A percentile compares a stretch with the other conserved stretches of the same genome.
Evolutionary conservation across 2,888 invertebrate species (phyloP).

Genomic region (Melieria crassipennis): DNA sequence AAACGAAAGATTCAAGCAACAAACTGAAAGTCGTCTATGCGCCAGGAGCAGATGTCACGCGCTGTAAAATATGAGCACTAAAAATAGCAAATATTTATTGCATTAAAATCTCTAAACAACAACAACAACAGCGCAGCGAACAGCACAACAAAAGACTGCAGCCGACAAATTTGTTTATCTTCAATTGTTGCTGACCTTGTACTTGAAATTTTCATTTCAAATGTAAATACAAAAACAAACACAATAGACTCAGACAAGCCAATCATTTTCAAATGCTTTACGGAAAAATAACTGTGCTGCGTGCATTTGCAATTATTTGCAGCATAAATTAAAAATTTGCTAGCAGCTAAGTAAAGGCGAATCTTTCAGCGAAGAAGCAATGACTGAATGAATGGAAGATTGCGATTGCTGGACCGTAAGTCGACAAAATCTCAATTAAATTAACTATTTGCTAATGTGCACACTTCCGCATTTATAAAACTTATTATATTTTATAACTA

Average conservation of each 20-base stretch:
- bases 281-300: not conserved
- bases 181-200: slow-evolving; percentile 16
- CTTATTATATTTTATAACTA: too few species aligned
- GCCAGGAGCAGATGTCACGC: too few species aligned
- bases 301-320: not conserved
- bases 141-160: not conserved
- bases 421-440: too few species aligned
- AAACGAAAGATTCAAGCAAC: too few species aligned
- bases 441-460: too few species aligned
- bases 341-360: not conserved
- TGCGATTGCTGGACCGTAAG: too few species aligned
- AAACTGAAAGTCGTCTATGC: too few species aligned
- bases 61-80: not conserved
- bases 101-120: not conserved
- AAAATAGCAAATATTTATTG: not conserved
- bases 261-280: not conserved
- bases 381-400: not conserved
- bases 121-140: not conserved
- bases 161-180: not conserved
- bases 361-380: not conserved
- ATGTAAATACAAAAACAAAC: not conserved
- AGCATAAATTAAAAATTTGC: not conserved
- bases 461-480: too few species aligned
- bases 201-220: slow-evolving; percentile 13
- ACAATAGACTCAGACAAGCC: too few species aligned